A percentile compares a stretch with the other conserved stretches of the same genome.
Conservation (phyloP, 2,113 vertebrate species). For the Alouatta palliata region DNA sequence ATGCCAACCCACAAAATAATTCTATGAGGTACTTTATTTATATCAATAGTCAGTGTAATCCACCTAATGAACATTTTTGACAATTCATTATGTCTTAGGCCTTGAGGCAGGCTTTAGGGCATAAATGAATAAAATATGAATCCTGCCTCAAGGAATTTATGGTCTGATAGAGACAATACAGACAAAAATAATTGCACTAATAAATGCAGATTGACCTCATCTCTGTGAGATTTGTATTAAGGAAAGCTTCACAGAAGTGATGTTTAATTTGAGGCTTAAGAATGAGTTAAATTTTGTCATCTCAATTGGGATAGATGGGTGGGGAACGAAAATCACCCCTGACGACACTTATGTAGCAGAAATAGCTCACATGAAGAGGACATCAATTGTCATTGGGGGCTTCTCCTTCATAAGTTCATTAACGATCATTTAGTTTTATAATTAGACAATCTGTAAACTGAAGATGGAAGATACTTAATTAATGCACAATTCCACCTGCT, state of each 20-base stretch:
- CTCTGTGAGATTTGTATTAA: constrained; percentile 4
- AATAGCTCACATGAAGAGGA: neutral
- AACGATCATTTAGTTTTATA: neutral
- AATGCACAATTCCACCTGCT: neutral
- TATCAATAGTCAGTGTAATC: neutral
- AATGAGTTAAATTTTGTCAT: neutral
- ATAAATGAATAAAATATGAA: constrained; percentile 64
- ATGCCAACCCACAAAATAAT: neutral
- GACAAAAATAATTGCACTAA: constrained; percentile 10
- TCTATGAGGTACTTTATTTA: neutral
- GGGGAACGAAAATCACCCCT: neutral
- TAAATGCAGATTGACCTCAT: neutral
- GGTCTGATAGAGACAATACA: neutral
- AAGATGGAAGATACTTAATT: neutral
- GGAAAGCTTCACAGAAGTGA: neutral
- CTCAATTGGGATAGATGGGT: neutral
- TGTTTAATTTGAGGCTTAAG: neutral
- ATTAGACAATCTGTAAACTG: neutral
- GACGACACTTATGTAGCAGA: neutral
- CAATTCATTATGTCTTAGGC: neutral
- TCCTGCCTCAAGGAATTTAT: constrained; percentile 5
- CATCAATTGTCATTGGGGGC: neutral
- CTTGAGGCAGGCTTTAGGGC: neutral
- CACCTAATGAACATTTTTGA: constrained; percentile 46
- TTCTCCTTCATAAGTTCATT: neutral